Conservation (phyloP, 2,888 invertebrate genomes). For the Helicoverpa assulta region DNA sequence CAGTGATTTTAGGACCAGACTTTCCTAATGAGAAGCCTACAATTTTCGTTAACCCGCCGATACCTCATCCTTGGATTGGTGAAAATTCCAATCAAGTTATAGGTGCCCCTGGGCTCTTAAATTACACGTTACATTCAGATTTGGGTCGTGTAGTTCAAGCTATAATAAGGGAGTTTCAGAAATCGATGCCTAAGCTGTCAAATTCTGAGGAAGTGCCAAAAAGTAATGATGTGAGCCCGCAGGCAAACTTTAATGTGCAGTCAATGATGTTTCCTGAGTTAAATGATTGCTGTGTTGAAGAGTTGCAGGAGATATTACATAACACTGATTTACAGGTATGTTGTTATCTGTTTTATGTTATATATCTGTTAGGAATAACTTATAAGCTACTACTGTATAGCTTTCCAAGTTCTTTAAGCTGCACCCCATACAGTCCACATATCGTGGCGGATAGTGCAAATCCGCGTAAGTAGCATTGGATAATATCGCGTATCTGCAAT, state of each 20-base stretch:
- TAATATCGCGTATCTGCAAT: too few relatives aligned
- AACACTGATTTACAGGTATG: conserved; percentile 92
- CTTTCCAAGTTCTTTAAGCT: too few relatives aligned
- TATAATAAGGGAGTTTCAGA: conserved; percentile 94
- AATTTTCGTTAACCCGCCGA: conserved; percentile 91
- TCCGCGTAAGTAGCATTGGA: too few relatives aligned
- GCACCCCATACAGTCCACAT: too few relatives aligned
- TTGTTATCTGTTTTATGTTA: background rate
- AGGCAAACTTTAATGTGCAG: conserved; percentile 71
- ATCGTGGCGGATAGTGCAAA: too few relatives aligned
- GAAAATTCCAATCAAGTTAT: conserved; percentile 92
- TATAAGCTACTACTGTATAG: too few relatives aligned
- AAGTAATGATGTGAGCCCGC: conserved; percentile 77
- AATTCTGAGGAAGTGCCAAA: conserved; percentile 82
- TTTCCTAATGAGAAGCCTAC: conserved; percentile 94
- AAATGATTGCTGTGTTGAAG: conserved; percentile 87
- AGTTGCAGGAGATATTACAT: conserved; percentile 92
- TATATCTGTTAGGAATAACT: too few relatives aligned
- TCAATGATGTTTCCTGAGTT: conserved; percentile 82
- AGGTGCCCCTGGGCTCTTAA: conserved; percentile 93
- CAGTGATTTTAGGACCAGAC: conserved; percentile 92
- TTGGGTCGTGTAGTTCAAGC: conserved; percentile 95
- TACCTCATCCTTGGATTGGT: conserved; percentile 93
- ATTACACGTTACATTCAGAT: conserved; percentile 95
- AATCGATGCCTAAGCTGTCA: conserved; percentile 74